Evolutionary conservation across 2,888 invertebrate species (phyloP).

Genomic region (Xestoiulus laeticollis): DNA sequence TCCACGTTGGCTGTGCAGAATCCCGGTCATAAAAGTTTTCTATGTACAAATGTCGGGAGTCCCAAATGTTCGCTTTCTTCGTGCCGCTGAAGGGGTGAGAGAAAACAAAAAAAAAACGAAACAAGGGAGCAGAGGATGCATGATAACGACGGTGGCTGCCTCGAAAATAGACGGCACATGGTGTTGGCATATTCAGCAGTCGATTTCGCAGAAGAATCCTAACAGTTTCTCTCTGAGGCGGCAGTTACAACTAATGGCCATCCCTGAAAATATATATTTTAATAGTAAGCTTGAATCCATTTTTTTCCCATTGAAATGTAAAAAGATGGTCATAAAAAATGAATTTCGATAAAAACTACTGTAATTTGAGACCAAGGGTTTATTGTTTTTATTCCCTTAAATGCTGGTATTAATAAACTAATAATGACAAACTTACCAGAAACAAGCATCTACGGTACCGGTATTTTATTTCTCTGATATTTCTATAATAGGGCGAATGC

Average conservation of each 20-base stretch:
- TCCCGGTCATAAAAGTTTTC: constrained; percentile 41
- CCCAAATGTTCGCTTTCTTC: constrained; percentile 20
- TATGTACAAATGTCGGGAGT: constrained; percentile 38
- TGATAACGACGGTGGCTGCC: not conserved
- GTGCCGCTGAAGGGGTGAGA: not conserved
- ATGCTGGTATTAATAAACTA: no score
- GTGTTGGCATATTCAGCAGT: constrained; percentile 31
- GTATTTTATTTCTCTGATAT: no score
- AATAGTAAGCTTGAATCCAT: not conserved
- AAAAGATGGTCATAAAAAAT: no score
- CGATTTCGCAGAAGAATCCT: constrained; percentile 16
- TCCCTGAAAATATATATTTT: not conserved
- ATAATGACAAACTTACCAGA: no score
- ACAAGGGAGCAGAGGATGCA: not conserved
- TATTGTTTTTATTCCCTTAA: no score
- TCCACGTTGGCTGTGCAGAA: constrained; percentile 6
- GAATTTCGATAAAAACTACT: no score
- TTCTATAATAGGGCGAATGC: no score
- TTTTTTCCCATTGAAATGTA: not conserved
- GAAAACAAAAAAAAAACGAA: not conserved
- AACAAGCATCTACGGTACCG: no score
- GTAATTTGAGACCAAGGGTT: no score
- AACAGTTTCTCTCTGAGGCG: not conserved
- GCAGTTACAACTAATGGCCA: not conserved
- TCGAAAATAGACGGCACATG: constrained; percentile 23